Evolutionary conservation across 2,113 vertebrate species (phyloP).

Genomic region (Pycnonotus jocosus): DNA sequence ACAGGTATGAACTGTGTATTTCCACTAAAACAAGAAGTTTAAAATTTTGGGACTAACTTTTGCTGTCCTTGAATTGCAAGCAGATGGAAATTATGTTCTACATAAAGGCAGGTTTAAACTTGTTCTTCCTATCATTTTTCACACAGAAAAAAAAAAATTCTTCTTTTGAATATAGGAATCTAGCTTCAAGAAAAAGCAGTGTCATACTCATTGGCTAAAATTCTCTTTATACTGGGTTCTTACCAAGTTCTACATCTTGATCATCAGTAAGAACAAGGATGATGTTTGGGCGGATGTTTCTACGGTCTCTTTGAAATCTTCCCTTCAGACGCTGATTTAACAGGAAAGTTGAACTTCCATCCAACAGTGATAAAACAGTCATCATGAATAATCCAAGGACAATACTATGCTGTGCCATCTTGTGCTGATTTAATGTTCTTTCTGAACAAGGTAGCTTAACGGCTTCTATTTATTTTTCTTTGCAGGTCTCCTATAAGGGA

Average conservation of each 20-base stretch:
- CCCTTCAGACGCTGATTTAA: slow-evolving; percentile 86
- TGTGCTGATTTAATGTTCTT: background rate
- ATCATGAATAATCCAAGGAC: slow-evolving; percentile 75
- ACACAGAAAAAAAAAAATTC: background rate
- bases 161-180: background rate
- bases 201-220: background rate
- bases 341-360: slow-evolving; percentile 75
- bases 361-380: slow-evolving; percentile 66
- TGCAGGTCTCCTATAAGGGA: slow-evolving; percentile 36
- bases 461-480: slow-evolving; percentile 38
- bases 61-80: background rate
- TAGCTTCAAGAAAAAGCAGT: background rate
- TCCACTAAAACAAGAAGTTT: background rate
- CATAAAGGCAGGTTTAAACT: background rate
- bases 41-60: background rate
- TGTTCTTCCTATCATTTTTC: background rate
- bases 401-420: slow-evolving; percentile 67
- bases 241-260: slow-evolving; percentile 95
- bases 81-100: background rate
- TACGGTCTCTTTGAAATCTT: slow-evolving; percentile 89
- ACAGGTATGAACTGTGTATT: background rate
- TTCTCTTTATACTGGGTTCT: slow-evolving; percentile 25
- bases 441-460: background rate
- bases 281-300: slow-evolving; percentile 96
- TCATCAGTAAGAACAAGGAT: slow-evolving; percentile 95